phyloP scores from a whole-genome alignment of 2,113 vertebrate genomes.

The Dasyprocta punctata region DNA sequence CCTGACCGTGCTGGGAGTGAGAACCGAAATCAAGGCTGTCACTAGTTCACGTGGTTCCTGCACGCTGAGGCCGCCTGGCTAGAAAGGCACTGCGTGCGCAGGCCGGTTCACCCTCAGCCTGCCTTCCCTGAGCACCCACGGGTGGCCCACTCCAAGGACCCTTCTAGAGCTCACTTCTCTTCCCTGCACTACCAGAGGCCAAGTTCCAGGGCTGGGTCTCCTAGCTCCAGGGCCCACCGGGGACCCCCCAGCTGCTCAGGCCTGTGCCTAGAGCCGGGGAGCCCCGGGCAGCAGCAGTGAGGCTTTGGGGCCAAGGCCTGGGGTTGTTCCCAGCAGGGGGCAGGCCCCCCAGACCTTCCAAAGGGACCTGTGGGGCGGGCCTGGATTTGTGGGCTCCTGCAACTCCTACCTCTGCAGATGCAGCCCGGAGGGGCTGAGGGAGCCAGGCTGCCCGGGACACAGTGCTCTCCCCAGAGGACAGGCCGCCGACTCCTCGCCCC shows the following conservation, averaged over 20 bases:
- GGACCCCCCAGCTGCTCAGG: neutral
- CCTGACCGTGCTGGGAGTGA: neutral
- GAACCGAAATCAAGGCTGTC: neutral
- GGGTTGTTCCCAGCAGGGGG: neutral
- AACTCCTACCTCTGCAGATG: neutral
- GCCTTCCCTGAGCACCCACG: neutral
- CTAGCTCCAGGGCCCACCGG: neutral
- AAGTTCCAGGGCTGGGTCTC: neutral
- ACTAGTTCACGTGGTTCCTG: neutral
- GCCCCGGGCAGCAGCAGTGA: too few relatives aligned
- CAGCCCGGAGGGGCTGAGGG: too few relatives aligned
- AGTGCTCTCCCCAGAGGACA: neutral
- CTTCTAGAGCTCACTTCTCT: neutral
- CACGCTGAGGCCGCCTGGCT: neutral
- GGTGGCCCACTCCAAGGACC: neutral
- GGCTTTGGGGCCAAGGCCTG: neutral
- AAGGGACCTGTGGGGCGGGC: neutral
- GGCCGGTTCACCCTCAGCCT: neutral
- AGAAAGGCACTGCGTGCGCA: neutral
- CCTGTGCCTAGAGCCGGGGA: too few relatives aligned
- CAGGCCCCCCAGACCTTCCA: neutral
- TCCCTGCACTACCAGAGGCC: neutral
- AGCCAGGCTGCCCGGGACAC: neutral
- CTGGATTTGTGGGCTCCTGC: neutral
- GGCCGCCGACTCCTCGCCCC: neutral